These are phyloP conservation scores for Pissodes strobi DNA, from an alignment of 1,140 invertebrate genomes.

Conservation along the genomic window DNA sequence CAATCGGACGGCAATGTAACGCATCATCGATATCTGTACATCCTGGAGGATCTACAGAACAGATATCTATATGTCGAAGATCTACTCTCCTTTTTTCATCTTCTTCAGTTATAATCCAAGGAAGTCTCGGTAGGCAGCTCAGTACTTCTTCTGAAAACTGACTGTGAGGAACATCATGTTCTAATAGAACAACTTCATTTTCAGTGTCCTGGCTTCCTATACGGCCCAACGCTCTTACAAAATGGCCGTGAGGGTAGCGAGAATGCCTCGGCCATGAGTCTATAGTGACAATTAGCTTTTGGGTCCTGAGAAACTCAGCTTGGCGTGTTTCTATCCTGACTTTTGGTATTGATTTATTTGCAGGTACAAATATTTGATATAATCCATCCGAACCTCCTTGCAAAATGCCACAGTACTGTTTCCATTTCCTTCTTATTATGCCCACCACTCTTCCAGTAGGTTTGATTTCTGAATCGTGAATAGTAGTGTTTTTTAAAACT, in stretches of 20 bases:
- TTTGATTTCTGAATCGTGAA: constrained; percentile 59
- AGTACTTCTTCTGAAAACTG: constrained; percentile 94
- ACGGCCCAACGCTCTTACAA: constrained; percentile 81
- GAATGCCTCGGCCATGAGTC: constrained; percentile 93
- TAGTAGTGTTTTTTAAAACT: constrained; percentile 52
- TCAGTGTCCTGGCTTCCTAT: constrained; percentile 85
- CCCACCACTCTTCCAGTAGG: constrained; percentile 92
- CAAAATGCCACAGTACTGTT: constrained; percentile 95
- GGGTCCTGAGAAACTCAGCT: constrained; percentile 75
- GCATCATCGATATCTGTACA: constrained; percentile 99
- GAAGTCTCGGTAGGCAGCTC: constrained; percentile 86
- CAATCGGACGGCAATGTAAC: constrained; percentile 81
- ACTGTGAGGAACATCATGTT: constrained; percentile 96
- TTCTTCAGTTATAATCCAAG: constrained; percentile 88
- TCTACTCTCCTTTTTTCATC: constrained; percentile 81
- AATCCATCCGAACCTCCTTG: constrained; percentile 73
- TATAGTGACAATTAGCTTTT: constrained; percentile 89
- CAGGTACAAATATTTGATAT: constrained; percentile 86
- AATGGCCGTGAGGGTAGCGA: constrained; percentile 81
- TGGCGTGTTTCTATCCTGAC: constrained; percentile 92
- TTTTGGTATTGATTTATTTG: constrained; percentile 87
- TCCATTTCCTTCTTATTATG: constrained; percentile 94
- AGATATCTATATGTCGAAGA: constrained; percentile 83
- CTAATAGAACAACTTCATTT: constrained; percentile 93
- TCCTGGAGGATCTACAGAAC: constrained; percentile 97